These are phyloP conservation scores for Latheticus oryzae DNA, from an alignment of 2,888 invertebrate species.

Conservation along the genomic window DNA sequence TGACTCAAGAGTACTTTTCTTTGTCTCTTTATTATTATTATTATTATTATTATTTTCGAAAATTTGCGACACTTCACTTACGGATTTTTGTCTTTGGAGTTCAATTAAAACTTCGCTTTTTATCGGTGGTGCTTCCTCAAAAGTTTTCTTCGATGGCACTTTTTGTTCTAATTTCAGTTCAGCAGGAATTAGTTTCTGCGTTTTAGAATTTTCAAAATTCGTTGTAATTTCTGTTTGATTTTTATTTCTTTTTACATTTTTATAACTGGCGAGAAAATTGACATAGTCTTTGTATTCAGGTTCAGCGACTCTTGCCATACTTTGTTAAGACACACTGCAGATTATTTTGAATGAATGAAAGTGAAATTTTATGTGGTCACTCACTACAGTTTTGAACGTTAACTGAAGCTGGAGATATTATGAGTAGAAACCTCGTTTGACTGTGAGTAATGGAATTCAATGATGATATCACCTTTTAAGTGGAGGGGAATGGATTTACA, in stretches of 20 bases:
- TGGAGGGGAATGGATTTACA: too few relatives aligned
- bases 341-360: slow-evolving; percentile 27
- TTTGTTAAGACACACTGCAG: slow-evolving; percentile 13
- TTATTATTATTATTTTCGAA: slow-evolving; percentile 31
- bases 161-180: too few relatives aligned
- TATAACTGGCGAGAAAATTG: slow-evolving; percentile 58
- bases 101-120: slow-evolving; percentile 59
- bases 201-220: slow-evolving; percentile 51
- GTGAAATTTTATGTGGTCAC: slow-evolving; percentile 30
- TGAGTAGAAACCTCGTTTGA: too few relatives aligned
- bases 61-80: slow-evolving; percentile 42
- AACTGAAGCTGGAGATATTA: slow-evolving; percentile 30
- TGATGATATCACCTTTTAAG: slow-evolving; percentile 37
- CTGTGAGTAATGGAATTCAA: slow-evolving; percentile 34
- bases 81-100: slow-evolving; percentile 48
- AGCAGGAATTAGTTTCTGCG: slow-evolving; percentile 52
- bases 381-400: slow-evolving; percentile 20
- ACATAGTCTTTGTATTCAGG: slow-evolving; percentile 61
- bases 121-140: slow-evolving; percentile 43
- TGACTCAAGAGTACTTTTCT: slow-evolving; percentile 7
- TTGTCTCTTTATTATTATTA: background rate
- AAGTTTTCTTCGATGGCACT: slow-evolving; percentile 48
- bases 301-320: slow-evolving; percentile 24
- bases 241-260: slow-evolving; percentile 53
- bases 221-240: slow-evolving; percentile 51